Evolutionary conservation across 2,797 vertebrate species (phyloP).

Genomic region (Sitta carolinensis): DNA sequence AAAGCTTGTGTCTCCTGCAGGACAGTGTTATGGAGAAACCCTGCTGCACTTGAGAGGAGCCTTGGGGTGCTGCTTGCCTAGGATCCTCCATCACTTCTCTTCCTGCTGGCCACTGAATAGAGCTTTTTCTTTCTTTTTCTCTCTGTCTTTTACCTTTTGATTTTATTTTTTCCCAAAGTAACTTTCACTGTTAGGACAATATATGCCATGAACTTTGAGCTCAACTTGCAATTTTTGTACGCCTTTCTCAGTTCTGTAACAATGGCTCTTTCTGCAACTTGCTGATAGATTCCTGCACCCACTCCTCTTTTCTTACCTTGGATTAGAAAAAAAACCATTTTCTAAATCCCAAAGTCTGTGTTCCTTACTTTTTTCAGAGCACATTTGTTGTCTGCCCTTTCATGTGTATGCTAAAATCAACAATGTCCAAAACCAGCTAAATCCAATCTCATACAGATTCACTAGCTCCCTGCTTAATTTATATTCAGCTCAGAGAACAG

Average conservation of each 20-base stretch:
- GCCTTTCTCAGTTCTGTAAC: background rate
- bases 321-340: background rate
- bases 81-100: background rate
- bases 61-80: background rate
- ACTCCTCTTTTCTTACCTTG: background rate
- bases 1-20: background rate
- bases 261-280: background rate
- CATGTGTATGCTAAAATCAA: background rate
- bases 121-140: background rate
- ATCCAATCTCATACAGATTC: background rate
- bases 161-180: background rate
- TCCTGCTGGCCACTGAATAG: background rate
- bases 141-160: background rate
- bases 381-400: background rate
- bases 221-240: background rate
- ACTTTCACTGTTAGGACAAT: background rate
- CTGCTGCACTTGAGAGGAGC: background rate
- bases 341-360: background rate
- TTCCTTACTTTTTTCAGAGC: background rate
- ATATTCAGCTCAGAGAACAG: background rate
- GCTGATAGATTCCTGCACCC: background rate
- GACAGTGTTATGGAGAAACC: background rate
- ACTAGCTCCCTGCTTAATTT: background rate
- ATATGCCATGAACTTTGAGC: background rate
- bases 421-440: background rate